Conservation (phyloP, 2,797 vertebrate genomes). For the Silurus lanzhouensis region DNA sequence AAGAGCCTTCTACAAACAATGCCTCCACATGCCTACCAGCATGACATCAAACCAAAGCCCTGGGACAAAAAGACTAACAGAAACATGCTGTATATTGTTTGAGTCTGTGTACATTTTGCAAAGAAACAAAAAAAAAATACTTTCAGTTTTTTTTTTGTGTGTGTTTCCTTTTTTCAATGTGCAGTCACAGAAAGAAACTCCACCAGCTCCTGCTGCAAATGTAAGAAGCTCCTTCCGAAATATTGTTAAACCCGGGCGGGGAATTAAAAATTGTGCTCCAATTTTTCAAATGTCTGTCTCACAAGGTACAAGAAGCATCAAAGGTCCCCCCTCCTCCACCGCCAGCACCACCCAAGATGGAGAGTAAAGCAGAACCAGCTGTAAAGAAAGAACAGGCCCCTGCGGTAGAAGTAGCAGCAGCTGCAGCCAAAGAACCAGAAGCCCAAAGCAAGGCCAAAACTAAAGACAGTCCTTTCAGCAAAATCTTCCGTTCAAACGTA, state of each 20-base stretch:
- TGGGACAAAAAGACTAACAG: conserved; percentile 26
- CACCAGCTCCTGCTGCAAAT: conserved; percentile 64
- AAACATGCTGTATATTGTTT: conserved; percentile 43
- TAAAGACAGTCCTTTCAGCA: conserved; percentile 77
- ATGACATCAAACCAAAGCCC: conserved; percentile 77
- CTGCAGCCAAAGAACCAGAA: conserved; percentile 65
- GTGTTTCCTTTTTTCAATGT: conserved; percentile 62
- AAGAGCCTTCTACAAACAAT: conserved; percentile 53
- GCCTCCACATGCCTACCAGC: conserved; percentile 72
- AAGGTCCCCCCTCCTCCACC: conserved; percentile 75
- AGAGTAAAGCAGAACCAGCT: conserved; percentile 70
- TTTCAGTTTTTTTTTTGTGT: conserved; percentile 36
- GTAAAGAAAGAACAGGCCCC: conserved; percentile 64
- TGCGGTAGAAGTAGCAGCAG: conserved; percentile 64
- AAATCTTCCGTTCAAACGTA: conserved; percentile 91
- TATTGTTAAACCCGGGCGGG: neutral
- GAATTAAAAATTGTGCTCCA: neutral
- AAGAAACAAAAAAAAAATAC: neutral
- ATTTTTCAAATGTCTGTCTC: conserved; percentile 2
- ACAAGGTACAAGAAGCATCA: conserved; percentile 61
- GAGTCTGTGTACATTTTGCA: neutral
- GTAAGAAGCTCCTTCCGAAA: conserved; percentile 66
- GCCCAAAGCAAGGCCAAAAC: conserved; percentile 68
- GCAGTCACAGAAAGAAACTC: conserved; percentile 72
- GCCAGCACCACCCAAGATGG: conserved; percentile 75